These are phyloP conservation scores for Megamerina dolium DNA, from an alignment of 2,888 invertebrate species.

Conservation along the genomic window DNA sequence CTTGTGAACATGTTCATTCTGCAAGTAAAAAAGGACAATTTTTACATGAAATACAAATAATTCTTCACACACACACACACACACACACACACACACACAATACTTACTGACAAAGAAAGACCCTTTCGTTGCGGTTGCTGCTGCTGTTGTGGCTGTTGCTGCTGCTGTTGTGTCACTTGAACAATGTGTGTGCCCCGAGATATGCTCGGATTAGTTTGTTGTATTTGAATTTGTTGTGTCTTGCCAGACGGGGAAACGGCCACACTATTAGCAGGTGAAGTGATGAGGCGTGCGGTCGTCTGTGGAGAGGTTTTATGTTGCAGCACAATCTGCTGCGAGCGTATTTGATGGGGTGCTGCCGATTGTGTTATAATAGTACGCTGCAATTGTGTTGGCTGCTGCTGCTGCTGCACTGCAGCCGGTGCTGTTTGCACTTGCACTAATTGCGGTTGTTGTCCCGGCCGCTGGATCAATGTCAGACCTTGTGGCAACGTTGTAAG, in stretches of 20 bases:
- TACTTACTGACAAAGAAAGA: conserved; percentile 45
- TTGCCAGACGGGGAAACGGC: conserved; percentile 19
- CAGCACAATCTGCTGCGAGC: conserved; percentile 43
- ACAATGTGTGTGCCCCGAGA: conserved; percentile 39
- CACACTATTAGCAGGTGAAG: conserved; percentile 23
- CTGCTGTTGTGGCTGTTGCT: conserved; percentile 34
- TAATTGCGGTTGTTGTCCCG: conserved; percentile 48
- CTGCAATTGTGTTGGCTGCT: conserved; percentile 35
- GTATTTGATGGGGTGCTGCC: conserved; percentile 38
- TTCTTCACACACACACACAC: background rate
- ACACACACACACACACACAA: background rate
- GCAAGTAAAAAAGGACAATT: conserved; percentile 40
- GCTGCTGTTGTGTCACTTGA: conserved; percentile 36
- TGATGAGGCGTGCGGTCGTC: conserved; percentile 38
- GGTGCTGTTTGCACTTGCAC: conserved; percentile 47
- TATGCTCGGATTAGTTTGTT: conserved; percentile 27
- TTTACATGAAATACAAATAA: too few relatives aligned
- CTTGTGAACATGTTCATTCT: conserved; percentile 94
- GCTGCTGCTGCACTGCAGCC: conserved; percentile 20
- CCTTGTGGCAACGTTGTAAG: conserved; percentile 46
- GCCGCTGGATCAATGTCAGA: conserved; percentile 47
- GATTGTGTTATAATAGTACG: conserved; percentile 46
- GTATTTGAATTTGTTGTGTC: conserved; percentile 28
- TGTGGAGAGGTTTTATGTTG: conserved; percentile 43
- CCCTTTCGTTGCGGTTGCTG: conserved; percentile 44